Evolutionary conservation across 2,113 vertebrate genomes (phyloP).

Genomic region (Neopipo cinnamomea): DNA sequence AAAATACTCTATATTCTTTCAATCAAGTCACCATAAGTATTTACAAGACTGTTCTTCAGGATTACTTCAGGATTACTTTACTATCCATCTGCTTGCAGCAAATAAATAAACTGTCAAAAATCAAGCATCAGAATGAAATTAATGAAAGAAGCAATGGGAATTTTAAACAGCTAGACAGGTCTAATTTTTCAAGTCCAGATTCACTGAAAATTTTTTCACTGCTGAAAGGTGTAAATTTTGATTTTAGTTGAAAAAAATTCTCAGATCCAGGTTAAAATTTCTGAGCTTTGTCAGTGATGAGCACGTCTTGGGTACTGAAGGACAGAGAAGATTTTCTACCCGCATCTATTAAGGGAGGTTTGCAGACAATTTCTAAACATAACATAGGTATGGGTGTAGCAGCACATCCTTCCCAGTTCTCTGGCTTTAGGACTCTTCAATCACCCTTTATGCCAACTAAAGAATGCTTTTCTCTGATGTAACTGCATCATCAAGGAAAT

Average conservation of each 20-base stretch:
- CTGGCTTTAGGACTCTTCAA: background rate
- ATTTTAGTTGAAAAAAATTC: background rate
- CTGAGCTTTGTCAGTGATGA: background rate
- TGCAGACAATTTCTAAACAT: background rate
- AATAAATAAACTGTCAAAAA: background rate
- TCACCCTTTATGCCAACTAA: background rate
- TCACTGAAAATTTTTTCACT: rapidly evolving
- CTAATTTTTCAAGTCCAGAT: background rate
- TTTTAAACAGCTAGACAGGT: background rate
- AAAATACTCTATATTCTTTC: background rate
- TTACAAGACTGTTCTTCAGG: background rate
- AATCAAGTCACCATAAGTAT: background rate
- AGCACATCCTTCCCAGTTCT: background rate
- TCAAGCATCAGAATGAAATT: background rate
- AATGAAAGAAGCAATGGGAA: background rate
- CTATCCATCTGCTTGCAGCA: background rate
- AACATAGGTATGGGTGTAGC: background rate
- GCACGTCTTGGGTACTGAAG: background rate
- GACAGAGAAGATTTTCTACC: background rate
- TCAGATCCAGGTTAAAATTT: background rate
- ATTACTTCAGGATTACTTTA: background rate
- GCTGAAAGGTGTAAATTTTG: background rate
- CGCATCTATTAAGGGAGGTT: rapidly evolving
- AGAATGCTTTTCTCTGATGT: background rate
- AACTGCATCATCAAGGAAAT: background rate